Evolutionary conservation across 2,113 vertebrate species (phyloP).

Genomic region (Coptodon bakossiorum): DNA sequence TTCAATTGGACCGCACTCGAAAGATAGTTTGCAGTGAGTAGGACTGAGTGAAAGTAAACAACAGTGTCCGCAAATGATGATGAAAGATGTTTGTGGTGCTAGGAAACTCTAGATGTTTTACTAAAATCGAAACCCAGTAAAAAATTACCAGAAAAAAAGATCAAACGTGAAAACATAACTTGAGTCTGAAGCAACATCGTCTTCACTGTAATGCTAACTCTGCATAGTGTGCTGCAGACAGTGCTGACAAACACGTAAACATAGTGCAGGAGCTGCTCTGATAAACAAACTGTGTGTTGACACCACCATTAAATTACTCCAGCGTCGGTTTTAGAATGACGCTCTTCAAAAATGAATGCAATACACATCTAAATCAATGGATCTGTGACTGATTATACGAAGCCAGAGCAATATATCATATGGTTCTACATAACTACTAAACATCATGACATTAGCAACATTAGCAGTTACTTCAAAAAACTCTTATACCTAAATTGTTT

Average conservation of each 20-base stretch:
- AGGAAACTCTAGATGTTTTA: neutral
- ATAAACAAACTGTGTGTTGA: neutral
- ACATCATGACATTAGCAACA: neutral
- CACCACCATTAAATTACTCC: neutral
- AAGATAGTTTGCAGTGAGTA: neutral
- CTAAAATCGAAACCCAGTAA: neutral
- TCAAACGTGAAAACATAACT: neutral
- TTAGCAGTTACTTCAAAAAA: neutral
- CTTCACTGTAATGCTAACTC: neutral
- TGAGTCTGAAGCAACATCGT: neutral
- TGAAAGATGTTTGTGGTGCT: neutral
- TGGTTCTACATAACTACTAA: neutral
- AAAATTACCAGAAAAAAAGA: neutral
- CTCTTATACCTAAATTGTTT: neutral
- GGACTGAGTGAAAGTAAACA: neutral
- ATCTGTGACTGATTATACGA: neutral
- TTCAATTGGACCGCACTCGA: neutral
- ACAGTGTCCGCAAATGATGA: neutral
- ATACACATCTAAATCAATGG: neutral
- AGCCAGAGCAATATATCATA: neutral
- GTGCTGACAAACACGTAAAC: neutral
- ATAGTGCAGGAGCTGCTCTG: neutral
- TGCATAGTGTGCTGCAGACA: neutral
- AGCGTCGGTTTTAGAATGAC: neutral
- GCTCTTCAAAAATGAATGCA: neutral